Base-by-base conservation (phyloP, 2,113 vertebrate species). In the Stigmatopora nigra region DNA sequence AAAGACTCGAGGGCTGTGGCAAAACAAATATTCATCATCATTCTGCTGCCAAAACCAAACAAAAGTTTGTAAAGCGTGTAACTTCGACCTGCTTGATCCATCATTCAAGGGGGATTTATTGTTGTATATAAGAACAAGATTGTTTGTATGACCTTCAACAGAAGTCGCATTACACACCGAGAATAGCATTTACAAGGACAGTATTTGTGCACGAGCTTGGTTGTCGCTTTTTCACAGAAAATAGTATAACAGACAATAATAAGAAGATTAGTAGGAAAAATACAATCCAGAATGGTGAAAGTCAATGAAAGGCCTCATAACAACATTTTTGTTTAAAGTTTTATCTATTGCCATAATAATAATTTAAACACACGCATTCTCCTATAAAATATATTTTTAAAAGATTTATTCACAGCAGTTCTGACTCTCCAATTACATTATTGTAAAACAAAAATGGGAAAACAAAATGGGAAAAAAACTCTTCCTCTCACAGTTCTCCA, bases 11-110 rank as follows among this genome's bases (percentile, higher is more conserved):
- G 25, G 25, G 25, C 25, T 31, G 25, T 31, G 25, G 25, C 25
- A 31, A 31, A 31, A 31, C 25, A 31, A 31, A 71, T 72, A 81
- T 70, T 76, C 65, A 63, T 78, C 71, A 75, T 75, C 78, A 70
- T 69, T 78, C 69, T 71, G 64, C 68, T 68, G 68, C 58, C 55
- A 38, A 61, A 72, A 78, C 20, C 7, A 61, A 76, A 73, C 38
- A 45, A 73, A 61, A 53, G 22, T 70, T 68, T 72, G 70, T 25
- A 70, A 69, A 76, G 68, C 65, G 46, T 73, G 60, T 61, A 64
- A 74, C 68, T 47, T 57, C 9, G 69, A 4, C 48, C 68, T 67
- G 52, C 57, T 10, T 41, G 25, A 41, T 41, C 38, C 38, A 41
- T 41, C 38, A 41, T 41, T 41, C 38, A 41, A 41, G 38, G 38